Evolutionary conservation across 2,113 vertebrate species (phyloP), one percentile per base, ranked within the genome.

Genomic region (Mirounga angustirostris): DNA sequence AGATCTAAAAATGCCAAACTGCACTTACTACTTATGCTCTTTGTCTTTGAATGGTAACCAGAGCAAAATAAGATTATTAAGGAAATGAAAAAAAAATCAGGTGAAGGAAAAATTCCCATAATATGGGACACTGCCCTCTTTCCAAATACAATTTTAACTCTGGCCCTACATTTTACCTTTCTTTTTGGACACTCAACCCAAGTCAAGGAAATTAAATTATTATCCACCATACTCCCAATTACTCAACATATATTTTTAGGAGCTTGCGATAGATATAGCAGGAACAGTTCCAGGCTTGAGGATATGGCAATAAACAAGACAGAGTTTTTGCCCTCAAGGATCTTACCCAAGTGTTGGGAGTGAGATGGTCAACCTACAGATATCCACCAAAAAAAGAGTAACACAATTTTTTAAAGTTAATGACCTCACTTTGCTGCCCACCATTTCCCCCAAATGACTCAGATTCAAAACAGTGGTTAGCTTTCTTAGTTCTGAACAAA

Each of bases 61-160:
- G n/a, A 94, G 59, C 24, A 67, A 90, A 92, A 82, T 52, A 58
- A 89, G 54, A 82, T 58, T 74, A 59, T 73, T 26, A 93, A 85
- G 36, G 76, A 89, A 94, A 95, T 26, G 14, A 11, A 7, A 74
- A 30, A 69, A 81, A 81, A 7, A 7, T 61, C 7, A 36, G 14
- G 83, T 58, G 4, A 88, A 95, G 30, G n/a, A 80, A 90, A 76
- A 65, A 78, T 28, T 43, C 16, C 12, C 54, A n/a, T 76, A 54
- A 52, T 50, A 18, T 89, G 54, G 36, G 76, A 46, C 19, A 61
- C 15, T 82, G 73, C n/a, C 59, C 16, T 79, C 78, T 89, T 95
- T 91, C 18, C 50, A 94, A 96, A 92, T 19, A 84, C 9, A 84
- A 5, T n/a, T 87, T 97, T 78, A 96, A 56, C 30, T 74, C 18